Evolutionary conservation across 2,888 invertebrate genomes (phyloP).

Genomic region (Amphipyra berbera): DNA sequence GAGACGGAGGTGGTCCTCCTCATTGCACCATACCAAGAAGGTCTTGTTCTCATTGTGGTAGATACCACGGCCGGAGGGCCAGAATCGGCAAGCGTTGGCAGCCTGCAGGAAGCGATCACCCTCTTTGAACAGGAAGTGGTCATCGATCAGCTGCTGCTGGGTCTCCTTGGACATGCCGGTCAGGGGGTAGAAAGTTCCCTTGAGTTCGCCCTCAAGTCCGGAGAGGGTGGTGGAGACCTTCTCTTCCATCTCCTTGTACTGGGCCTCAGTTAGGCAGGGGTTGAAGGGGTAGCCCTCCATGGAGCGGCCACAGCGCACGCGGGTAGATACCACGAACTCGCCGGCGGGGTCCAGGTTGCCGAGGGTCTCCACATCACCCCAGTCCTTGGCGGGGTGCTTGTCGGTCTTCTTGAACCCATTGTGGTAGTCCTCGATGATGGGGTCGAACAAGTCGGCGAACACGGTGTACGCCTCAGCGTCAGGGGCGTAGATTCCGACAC

Average conservation of each 20-base stretch:
- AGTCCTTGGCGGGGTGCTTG: constrained; percentile 98
- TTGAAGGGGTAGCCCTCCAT: constrained; percentile 99
- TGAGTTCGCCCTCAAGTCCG: constrained; percentile 96
- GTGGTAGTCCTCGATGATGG: constrained; percentile 99
- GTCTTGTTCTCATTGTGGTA: constrained; percentile 99
- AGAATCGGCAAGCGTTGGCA: constrained; percentile 98
- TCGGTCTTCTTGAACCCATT: constrained; percentile 98
- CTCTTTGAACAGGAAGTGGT: constrained; percentile 99
- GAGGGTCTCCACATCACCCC: constrained; percentile 97
- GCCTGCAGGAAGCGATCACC: constrained; percentile 97
- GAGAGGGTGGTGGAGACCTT: constrained; percentile 96
- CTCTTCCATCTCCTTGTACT: constrained; percentile 99
- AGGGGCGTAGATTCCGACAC: constrained; percentile 99
- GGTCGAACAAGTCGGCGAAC: constrained; percentile 98
- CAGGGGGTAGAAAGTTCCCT: constrained; percentile 98
- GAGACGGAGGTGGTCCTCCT: constrained; percentile 99
- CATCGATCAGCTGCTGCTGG: constrained; percentile 98
- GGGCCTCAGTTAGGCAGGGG: constrained; percentile 98
- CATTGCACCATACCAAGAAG: constrained; percentile 99
- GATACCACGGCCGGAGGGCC: constrained; percentile 99
- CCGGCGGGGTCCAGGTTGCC: constrained; percentile 97
- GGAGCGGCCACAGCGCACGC: constrained; percentile 98
- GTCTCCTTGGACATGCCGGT: constrained; percentile 99
- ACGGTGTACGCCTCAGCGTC: constrained; percentile 98
- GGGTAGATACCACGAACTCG: constrained; percentile 98